Evolutionary conservation across 23 tunicate genomes (phyloP).

Genomic region (Aplidium turbinatum): DNA sequence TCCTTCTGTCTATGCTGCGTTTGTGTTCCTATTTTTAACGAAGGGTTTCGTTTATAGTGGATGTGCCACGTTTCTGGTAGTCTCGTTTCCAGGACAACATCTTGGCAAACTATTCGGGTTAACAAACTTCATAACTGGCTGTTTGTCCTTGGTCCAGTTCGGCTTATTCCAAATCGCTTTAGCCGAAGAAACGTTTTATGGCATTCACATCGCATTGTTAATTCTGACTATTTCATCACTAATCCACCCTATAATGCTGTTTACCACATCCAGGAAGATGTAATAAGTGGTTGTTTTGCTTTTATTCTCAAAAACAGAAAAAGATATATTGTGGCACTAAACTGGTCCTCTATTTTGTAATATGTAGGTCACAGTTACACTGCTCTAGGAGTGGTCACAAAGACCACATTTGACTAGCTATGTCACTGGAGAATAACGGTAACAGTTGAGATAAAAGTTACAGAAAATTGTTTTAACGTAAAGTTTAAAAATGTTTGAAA

Average conservation of each 20-base stretch:
- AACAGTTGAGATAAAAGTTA: too few relatives aligned
- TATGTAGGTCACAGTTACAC: too few relatives aligned
- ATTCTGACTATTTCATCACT: neutral
- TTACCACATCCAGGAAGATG: too few relatives aligned
- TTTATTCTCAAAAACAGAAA: too few relatives aligned
- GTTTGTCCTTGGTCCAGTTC: conserved; percentile 16
- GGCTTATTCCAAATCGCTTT: conserved; percentile 13
- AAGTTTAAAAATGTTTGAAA: too few relatives aligned
- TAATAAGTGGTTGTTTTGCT: too few relatives aligned
- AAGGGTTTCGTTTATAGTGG: conserved; percentile 20
- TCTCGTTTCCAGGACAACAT: conserved; percentile 17
- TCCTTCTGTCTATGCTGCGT: neutral
- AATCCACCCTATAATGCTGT: conserved; percentile 22
- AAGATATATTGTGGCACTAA: too few relatives aligned
- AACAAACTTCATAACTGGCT: conserved; percentile 6
- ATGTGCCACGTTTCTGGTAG: neutral
- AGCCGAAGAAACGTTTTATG: conserved; percentile 7
- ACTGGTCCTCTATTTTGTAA: too few relatives aligned
- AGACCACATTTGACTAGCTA: too few relatives aligned
- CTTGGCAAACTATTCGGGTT: conserved; percentile 32
- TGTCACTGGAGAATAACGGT: too few relatives aligned
- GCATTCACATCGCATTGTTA: conserved; percentile 12
- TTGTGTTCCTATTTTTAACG: conserved; percentile 14
- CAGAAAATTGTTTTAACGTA: too few relatives aligned
- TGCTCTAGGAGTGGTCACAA: too few relatives aligned